A percentile compares a stretch with the other conserved stretches of the same genome.
Evolutionary conservation across 2,113 vertebrate genomes (phyloP).

Genomic region (Tetraodon nigroviridis): DNA sequence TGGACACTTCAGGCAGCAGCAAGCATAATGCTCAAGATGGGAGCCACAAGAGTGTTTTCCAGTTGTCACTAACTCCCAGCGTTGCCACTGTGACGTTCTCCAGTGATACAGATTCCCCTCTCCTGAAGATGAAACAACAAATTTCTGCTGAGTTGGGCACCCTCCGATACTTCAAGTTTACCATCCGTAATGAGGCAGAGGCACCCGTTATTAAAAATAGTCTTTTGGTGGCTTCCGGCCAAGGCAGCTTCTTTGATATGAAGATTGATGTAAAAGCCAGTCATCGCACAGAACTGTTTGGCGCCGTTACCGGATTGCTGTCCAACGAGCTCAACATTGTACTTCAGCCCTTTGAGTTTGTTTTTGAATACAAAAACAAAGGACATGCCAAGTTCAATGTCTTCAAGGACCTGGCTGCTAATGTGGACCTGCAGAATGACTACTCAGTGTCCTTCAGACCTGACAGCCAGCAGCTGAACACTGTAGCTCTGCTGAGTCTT

Average conservation of each 20-base stretch:
- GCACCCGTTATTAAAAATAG: constrained; percentile 74
- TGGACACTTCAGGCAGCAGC: constrained; percentile 72
- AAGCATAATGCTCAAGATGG: constrained; percentile 74
- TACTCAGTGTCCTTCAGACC: constrained; percentile 76
- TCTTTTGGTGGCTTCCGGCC: constrained; percentile 71
- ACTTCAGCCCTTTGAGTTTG: constrained; percentile 69
- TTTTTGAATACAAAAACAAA: constrained; percentile 75
- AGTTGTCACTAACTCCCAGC: constrained; percentile 69
- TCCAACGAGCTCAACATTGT: constrained; percentile 76
- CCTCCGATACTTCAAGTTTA: constrained; percentile 68
- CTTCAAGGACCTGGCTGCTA: constrained; percentile 74
- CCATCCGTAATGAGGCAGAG: constrained; percentile 75
- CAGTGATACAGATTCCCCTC: constrained; percentile 71
- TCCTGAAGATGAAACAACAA: constrained; percentile 78
- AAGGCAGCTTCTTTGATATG: constrained; percentile 64
- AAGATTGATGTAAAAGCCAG: constrained; percentile 75
- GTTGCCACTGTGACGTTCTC: constrained; percentile 64
- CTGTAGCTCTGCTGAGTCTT: constrained; percentile 75
- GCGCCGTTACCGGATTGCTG: constrained; percentile 74
- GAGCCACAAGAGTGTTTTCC: constrained; percentile 72
- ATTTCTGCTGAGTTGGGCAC: constrained; percentile 66
- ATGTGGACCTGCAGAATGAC: constrained; percentile 86
- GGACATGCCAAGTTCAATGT: constrained; percentile 77
- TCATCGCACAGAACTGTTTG: constrained; percentile 77
- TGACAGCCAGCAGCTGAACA: constrained; percentile 75